Evolutionary conservation across 2,888 invertebrate species (phyloP), one percentile per base, ranked within the genome.

Genomic region (Apodemia duryi): DNA sequence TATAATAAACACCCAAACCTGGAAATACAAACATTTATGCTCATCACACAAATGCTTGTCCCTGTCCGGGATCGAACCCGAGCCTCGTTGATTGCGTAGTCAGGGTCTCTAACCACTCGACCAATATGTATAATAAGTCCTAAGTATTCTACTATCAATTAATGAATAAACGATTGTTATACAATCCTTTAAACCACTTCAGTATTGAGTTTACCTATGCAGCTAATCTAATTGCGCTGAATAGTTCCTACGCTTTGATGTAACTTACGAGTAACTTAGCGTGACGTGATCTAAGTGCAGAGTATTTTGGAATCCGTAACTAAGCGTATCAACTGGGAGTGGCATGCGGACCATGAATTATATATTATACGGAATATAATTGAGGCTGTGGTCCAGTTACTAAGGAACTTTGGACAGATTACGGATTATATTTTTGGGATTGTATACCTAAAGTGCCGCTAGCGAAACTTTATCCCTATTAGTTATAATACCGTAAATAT

Each of bases 241-340:
- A 57, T 66, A 66, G 62, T 63, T 67, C 61, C 66, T 67, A 63
- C 66, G 62, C 67, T 67, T 66, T 68, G 69, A 70, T 66, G 72
- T 72, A 60, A 60, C 32, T 60, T 60, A 51, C 66, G 74, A 75
- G 73, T 82, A 85, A 84, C 82, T 77, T 65, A 77, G 73, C 81
- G 79, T 84, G 84, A 84, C 85, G 83, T 82, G 82, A 82, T 81
- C 83, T 81, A 82, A 82, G 83, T 75, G 70, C 61, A 61, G 67
- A 62, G 63, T 65, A 68, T 71, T 64, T 68, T 64, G 65, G 65
- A 66, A 63, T 66, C 70, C 65, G 65, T 65, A 66, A 52, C 67
- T n/a, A 62, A 68, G 64, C 69, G 65, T 62, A 52, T 38, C 68
- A 66, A 64, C 64, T 64, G 63, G 52, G 67, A 57, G 57, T 11